A percentile compares a stretch with the other conserved stretches of the same genome.
These are phyloP conservation scores for Athene cunicularia DNA, from an alignment of 2,113 vertebrate species.

Conservation along the genomic window DNA sequence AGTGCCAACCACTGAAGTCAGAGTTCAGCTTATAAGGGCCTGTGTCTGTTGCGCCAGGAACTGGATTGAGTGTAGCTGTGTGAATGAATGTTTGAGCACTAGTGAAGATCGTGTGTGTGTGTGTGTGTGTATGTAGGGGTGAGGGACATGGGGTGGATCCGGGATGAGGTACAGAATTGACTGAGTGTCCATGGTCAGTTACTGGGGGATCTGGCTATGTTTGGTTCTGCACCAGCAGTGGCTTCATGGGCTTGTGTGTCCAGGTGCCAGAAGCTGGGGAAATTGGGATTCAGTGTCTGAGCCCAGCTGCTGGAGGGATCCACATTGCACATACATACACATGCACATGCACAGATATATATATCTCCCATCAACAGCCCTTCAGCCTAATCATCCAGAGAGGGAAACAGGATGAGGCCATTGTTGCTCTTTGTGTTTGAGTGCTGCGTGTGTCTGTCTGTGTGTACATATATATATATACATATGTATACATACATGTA, in stretches of 20 bases:
- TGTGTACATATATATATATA: not conserved
- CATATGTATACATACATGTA: not conserved
- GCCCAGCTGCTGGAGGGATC: not conserved
- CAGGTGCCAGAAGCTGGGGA: not conserved
- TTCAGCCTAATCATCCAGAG: not conserved
- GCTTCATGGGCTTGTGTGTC: not conserved
- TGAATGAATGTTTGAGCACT: not conserved
- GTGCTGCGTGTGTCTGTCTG: not conserved
- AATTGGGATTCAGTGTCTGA: not conserved
- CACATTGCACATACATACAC: not conserved
- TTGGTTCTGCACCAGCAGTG: not conserved
- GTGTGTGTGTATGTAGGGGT: not conserved
- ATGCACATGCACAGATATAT: not conserved
- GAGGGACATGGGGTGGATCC: not conserved
- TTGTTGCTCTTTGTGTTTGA: not conserved
- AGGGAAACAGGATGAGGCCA: not conserved
- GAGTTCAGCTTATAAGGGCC: no score
- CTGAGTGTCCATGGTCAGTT: not conserved
- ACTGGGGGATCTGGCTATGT: not conserved
- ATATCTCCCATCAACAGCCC: not conserved
- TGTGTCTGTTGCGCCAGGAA: not conserved
- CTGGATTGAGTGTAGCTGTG: not conserved
- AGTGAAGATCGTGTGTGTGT: not conserved
- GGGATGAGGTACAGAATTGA: not conserved
- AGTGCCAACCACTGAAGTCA: no score